phyloP scores from a whole-genome alignment of 2,113 vertebrate genomes.

The Lota lota region DNA sequence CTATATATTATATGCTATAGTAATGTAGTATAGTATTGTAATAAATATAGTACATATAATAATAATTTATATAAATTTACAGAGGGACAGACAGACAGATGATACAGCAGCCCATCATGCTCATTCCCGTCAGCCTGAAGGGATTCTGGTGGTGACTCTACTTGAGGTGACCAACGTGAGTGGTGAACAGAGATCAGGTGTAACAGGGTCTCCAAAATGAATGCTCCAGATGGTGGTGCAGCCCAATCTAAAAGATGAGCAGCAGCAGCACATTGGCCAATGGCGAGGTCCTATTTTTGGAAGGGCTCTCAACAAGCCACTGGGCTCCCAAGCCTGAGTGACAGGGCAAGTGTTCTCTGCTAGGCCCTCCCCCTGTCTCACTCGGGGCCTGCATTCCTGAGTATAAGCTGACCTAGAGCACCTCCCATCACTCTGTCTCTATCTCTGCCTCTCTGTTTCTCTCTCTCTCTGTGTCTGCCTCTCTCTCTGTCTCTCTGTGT shows the following conservation, averaged over 20 bases:
- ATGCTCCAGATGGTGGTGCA: neutral
- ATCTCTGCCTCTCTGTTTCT: neutral
- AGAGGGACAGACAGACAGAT: neutral
- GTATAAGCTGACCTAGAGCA: conserved; percentile 68
- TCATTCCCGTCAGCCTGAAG: neutral
- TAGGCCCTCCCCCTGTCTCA: conserved; percentile 58
- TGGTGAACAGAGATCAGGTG: neutral
- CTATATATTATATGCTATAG: no score
- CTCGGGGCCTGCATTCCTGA: conserved; percentile 68
- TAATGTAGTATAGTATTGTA: no score
- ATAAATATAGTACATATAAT: no score
- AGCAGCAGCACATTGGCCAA: conserved; percentile 7
- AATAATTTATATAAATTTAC: neutral
- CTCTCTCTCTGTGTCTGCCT: conserved; percentile 17
- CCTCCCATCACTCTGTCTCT: conserved; percentile 45
- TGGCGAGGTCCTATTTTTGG: conserved; percentile 68
- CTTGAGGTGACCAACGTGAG: neutral
- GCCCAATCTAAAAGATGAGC: neutral
- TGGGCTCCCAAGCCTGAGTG: conserved; percentile 67
- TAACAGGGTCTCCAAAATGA: neutral
- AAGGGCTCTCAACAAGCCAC: conserved; percentile 58
- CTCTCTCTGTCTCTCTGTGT: conserved; percentile 19
- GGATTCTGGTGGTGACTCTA: neutral
- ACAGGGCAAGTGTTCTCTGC: conserved; percentile 76
- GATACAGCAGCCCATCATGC: neutral